These are phyloP conservation scores for Ridgeia piscesae DNA, from an alignment of 1,140 invertebrate species.

Conservation along the genomic window DNA sequence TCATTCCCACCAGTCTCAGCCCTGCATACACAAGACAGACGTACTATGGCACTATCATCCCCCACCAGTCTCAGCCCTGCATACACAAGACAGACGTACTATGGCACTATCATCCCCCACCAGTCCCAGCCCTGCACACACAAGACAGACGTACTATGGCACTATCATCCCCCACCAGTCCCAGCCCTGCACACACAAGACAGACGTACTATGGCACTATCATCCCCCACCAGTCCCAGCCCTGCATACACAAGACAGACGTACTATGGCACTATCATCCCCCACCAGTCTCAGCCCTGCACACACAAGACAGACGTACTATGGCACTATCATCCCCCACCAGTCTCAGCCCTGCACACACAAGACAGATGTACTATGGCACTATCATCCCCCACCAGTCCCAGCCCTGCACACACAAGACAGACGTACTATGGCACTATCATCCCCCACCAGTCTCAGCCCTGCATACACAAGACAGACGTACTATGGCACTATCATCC, in stretches of 20 bases:
- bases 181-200: neutral
- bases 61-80: neutral
- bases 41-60: neutral
- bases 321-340: neutral
- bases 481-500: neutral
- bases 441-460: neutral
- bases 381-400: neutral
- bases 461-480: neutral
- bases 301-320: neutral
- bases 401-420: neutral
- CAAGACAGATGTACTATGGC: neutral
- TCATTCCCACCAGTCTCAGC: neutral
- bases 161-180: neutral
- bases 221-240: neutral
- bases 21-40: neutral
- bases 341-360: neutral
- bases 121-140: neutral
- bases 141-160: neutral
- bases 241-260: neutral
- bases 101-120: neutral
- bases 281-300: neutral
- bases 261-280: neutral
- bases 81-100: neutral
- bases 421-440: neutral
- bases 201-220: neutral